phyloP scores from a whole-genome alignment of 2,797 vertebrate genomes.

The Harpia harpyja region DNA sequence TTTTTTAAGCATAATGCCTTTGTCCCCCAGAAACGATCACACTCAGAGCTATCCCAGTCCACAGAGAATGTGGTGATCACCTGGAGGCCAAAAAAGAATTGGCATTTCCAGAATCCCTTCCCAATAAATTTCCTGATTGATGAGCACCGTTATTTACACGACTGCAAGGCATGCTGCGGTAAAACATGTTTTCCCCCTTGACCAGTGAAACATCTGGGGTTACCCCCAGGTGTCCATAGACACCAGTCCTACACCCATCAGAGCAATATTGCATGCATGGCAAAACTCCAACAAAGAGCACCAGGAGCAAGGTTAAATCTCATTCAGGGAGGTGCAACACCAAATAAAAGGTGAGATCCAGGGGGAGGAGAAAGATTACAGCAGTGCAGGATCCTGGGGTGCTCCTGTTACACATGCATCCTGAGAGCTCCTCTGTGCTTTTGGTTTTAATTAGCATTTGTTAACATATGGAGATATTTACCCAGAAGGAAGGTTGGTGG shows the following conservation, averaged over 20 bases:
- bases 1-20: background rate
- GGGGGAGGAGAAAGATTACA: constrained; percentile 27
- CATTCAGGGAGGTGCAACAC: background rate
- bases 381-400: constrained; percentile 16
- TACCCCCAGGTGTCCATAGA: background rate
- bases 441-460: constrained; percentile 65
- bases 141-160: background rate
- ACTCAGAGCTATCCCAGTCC: background rate
- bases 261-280: background rate
- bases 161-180: background rate
- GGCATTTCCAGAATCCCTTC: background rate
- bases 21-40: background rate
- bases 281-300: constrained; percentile 19
- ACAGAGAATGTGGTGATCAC: background rate
- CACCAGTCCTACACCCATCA: background rate
- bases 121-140: background rate
- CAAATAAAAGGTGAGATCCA: constrained; percentile 48
- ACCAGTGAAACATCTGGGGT: constrained; percentile 15
- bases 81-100: background rate
- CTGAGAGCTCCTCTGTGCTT: constrained; percentile 22
- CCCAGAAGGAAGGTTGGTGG: constrained; percentile 48
- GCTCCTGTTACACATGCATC: constrained; percentile 32
- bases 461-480: constrained; percentile 64
- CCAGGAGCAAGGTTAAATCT: constrained; percentile 26
- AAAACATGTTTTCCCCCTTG: background rate